Evolutionary conservation across 2,888 invertebrate genomes (phyloP).

Genomic region (Cacoxenus indagator): DNA sequence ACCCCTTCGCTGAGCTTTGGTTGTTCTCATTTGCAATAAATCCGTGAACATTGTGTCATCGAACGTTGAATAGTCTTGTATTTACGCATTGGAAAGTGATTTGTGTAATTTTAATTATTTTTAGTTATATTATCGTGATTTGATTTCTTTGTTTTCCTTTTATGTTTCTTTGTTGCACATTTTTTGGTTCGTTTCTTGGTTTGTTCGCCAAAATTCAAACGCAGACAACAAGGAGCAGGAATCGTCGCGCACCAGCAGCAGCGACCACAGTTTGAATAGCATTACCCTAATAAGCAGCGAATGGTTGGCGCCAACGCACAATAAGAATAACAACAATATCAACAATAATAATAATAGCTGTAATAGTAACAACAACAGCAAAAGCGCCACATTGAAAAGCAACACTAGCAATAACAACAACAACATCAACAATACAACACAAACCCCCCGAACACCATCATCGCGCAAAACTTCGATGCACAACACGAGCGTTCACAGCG

Average conservation of each 20-base stretch:
- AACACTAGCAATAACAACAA: constrained; percentile 29
- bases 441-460: constrained; percentile 38
- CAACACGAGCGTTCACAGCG: constrained; percentile 58
- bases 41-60: not conserved
- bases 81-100: too few relatives aligned
- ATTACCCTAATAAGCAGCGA: constrained; percentile 61
- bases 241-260: constrained; percentile 42
- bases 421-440: constrained; percentile 30
- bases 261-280: constrained; percentile 56
- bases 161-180: constrained; percentile 16
- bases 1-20: not conserved
- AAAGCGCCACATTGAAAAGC: constrained; percentile 36
- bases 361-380: constrained; percentile 40
- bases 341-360: constrained; percentile 30
- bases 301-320: constrained; percentile 49
- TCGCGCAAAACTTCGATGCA: constrained; percentile 46
- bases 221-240: constrained; percentile 32
- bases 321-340: constrained; percentile 13
- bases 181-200: constrained; percentile 23
- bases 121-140: constrained; percentile 6
- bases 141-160: constrained; percentile 14
- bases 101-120: not conserved
- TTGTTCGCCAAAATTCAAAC: constrained; percentile 7
- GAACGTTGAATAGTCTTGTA: not conserved
- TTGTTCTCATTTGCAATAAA: not conserved